Conservation (phyloP, 2,888 invertebrate species). For the Lasioglossum calceatum region DNA sequence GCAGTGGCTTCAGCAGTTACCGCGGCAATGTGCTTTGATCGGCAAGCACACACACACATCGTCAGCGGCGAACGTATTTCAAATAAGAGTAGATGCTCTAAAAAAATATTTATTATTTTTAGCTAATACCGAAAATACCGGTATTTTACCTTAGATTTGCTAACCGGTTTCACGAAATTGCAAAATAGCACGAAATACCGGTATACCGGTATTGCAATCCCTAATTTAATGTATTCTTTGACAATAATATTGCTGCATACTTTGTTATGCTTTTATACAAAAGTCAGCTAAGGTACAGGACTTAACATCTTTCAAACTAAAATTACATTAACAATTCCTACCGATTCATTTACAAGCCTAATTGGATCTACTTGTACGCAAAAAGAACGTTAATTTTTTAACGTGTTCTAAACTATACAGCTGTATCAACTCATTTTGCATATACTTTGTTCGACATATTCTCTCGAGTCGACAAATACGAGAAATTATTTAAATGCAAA, state of each 20-base stretch:
- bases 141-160: too few relatives aligned
- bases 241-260: constrained; percentile 57
- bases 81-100: too few relatives aligned
- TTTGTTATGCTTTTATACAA: constrained; percentile 46
- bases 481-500: not conserved
- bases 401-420: constrained; percentile 2
- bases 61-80: too few relatives aligned
- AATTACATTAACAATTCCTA: constrained; percentile 29
- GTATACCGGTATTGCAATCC: too few relatives aligned
- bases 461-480: not conserved
- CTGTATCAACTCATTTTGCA: not conserved
- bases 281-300: constrained; percentile 25
- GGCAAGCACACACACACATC: too few relatives aligned
- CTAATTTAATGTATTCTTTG: constrained; percentile 50
- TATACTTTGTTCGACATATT: not conserved
- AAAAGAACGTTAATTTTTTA: constrained; percentile 2
- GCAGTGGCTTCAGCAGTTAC: too few relatives aligned
- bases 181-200: too few relatives aligned
- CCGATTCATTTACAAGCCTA: constrained; percentile 14
- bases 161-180: too few relatives aligned
- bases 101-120: too few relatives aligned
- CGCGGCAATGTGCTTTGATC: too few relatives aligned
- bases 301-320: constrained; percentile 34
- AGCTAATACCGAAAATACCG: too few relatives aligned
- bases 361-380: constrained; percentile 12